These are phyloP conservation scores for Phymatocera aterrima DNA, from an alignment of 2,888 invertebrate species.

Conservation along the genomic window DNA sequence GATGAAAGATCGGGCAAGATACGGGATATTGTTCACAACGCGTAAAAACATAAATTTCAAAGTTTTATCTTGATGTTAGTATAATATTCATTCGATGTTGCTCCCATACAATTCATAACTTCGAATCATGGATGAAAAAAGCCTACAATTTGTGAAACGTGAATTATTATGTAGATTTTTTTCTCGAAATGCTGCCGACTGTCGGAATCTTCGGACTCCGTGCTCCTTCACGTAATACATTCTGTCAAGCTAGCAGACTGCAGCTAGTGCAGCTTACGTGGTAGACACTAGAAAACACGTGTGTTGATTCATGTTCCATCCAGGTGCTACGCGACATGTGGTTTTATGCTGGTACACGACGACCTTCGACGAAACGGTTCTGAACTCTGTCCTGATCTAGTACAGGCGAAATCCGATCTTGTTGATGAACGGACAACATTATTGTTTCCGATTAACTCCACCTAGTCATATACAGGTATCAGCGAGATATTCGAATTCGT, in stretches of 20 bases:
- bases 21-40: too few species aligned
- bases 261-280: not conserved
- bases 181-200: too few species aligned
- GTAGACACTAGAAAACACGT: not conserved
- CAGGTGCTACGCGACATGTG: not conserved
- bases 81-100: too few species aligned
- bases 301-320: not conserved
- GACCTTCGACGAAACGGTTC: slow-evolving; percentile 1
- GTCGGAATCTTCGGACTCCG: too few species aligned
- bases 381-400: not conserved
- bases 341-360: not conserved
- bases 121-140: too few species aligned
- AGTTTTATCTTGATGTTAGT: too few species aligned
- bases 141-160: too few species aligned
- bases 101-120: too few species aligned
- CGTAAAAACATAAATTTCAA: too few species aligned
- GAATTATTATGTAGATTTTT: too few species aligned
- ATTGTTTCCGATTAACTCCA: not conserved
- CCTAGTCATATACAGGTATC: not conserved
- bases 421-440: not conserved
- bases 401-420: not conserved
- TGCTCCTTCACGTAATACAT: not conserved
- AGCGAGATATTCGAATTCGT: not conserved
- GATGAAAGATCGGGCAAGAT: too few species aligned
- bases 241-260: not conserved